Evolutionary conservation across 2,888 invertebrate species (phyloP).

Genomic region (Noctua fimbriata): DNA sequence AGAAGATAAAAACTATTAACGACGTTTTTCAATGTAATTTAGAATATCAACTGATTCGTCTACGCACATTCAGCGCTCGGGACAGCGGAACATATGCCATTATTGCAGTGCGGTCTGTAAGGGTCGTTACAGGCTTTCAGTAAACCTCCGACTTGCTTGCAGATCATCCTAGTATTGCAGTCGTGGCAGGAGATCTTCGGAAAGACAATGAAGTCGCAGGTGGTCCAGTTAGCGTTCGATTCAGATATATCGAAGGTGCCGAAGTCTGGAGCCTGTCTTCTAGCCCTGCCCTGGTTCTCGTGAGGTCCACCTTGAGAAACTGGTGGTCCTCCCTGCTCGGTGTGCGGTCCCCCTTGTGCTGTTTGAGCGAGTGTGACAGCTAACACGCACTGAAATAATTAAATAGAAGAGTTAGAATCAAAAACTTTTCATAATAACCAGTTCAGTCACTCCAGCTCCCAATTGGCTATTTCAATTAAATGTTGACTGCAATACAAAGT

Average conservation of each 20-base stretch:
- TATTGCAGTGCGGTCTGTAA: slow-evolving; percentile 76
- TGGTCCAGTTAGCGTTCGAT: slow-evolving; percentile 65
- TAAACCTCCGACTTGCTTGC: slow-evolving; percentile 77
- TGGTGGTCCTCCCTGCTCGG: slow-evolving; percentile 37
- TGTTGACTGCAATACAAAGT: background rate
- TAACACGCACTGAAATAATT: slow-evolving; percentile 51
- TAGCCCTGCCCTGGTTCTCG: slow-evolving; percentile 50
- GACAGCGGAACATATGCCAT: slow-evolving; percentile 76
- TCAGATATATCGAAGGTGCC: slow-evolving; percentile 35
- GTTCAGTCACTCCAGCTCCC: too few species aligned
- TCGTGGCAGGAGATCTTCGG: slow-evolving; percentile 75
- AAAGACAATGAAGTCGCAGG: slow-evolving; percentile 70
- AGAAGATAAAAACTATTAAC: background rate
- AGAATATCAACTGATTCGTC: background rate
- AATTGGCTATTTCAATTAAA: background rate
- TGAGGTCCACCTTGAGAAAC: slow-evolving; percentile 46
- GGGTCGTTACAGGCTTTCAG: slow-evolving; percentile 72
- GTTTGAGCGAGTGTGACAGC: slow-evolving; percentile 36
- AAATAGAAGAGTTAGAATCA: background rate
- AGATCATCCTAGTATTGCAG: slow-evolving; percentile 77
- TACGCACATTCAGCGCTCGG: slow-evolving; percentile 73
- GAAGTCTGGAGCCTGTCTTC: slow-evolving; percentile 40
- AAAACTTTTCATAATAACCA: background rate
- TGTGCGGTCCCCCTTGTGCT: slow-evolving; percentile 49
- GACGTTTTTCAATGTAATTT: background rate